phyloP scores from a whole-genome alignment of 2,888 invertebrate species.

The Dasypogon diadema region DNA sequence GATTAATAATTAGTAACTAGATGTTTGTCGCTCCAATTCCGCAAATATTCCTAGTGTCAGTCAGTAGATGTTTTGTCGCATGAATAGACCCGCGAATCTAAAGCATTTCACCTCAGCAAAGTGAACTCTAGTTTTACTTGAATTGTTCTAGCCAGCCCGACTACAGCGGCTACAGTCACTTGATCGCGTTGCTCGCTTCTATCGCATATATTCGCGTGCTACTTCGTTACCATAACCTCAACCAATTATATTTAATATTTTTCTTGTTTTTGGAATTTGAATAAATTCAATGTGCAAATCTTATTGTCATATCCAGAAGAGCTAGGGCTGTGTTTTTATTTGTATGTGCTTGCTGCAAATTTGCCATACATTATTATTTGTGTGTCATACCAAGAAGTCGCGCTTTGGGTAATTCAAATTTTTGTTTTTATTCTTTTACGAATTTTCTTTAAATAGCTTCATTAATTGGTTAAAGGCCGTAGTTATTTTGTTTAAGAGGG shows the following conservation, averaged over 20 bases:
- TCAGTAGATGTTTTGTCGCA: neutral
- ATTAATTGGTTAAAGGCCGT: too few species aligned
- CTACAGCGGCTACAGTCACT: neutral
- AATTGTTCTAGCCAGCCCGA: neutral
- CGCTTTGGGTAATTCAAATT: constrained; percentile 19
- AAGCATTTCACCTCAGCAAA: neutral
- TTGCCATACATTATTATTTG: constrained; percentile 16
- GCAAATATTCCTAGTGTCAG: neutral
- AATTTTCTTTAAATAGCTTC: too few species aligned
- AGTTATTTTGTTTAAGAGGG: too few species aligned
- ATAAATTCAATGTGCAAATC: constrained; percentile 13
- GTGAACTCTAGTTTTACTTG: neutral
- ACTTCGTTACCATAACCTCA: constrained; percentile 25
- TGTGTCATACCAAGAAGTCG: neutral
- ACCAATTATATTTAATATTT: neutral
- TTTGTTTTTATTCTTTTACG: constrained; percentile 19
- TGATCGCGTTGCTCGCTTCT: neutral
- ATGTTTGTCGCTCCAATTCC: constrained; percentile 11
- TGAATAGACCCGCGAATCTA: neutral
- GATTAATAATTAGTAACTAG: constrained; percentile 17
- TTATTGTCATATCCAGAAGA: neutral
- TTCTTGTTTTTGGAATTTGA: constrained; percentile 2
- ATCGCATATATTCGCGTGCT: neutral
- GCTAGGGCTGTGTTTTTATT: constrained; percentile 20
- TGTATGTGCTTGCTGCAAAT: constrained; percentile 42